phyloP scores from a whole-genome alignment of 2,113 vertebrate species.

The Strix aluco region DNA sequence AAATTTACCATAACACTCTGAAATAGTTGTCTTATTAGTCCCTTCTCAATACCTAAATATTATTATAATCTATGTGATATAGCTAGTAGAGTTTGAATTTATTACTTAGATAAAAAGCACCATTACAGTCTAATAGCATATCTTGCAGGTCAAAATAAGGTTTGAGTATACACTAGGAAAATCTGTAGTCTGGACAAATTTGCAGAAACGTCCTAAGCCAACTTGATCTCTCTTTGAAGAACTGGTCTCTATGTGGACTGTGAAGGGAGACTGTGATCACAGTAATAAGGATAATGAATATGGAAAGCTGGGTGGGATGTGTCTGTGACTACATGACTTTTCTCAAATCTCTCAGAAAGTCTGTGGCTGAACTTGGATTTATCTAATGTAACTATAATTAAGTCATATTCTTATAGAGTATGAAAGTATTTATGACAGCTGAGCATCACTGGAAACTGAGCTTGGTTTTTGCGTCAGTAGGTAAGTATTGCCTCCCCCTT shows the following conservation, averaged over 20 bases:
- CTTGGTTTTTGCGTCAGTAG: not conserved
- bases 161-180: not conserved
- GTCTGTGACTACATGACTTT: not conserved
- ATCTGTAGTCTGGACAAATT: not conserved
- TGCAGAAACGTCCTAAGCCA: not conserved
- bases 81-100: not conserved
- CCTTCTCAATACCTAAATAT: not conserved
- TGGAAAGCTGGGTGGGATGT: not conserved
- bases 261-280: not conserved
- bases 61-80: not conserved
- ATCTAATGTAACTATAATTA: not conserved
- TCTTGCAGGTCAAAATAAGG: not conserved
- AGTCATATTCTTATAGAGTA: not conserved
- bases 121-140: not conserved
- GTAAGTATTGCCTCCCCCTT: not conserved
- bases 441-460: not conserved
- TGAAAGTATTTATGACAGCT: not conserved
- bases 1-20: not conserved
- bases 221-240: not conserved
- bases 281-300: not conserved
- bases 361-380: not conserved
- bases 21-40: not conserved
- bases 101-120: not conserved
- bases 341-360: not conserved
- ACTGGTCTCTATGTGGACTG: not conserved